Evolutionary conservation across 2,113 vertebrate genomes (phyloP), one percentile per base, ranked within the genome.

Genomic region (Xiphias gladius): DNA sequence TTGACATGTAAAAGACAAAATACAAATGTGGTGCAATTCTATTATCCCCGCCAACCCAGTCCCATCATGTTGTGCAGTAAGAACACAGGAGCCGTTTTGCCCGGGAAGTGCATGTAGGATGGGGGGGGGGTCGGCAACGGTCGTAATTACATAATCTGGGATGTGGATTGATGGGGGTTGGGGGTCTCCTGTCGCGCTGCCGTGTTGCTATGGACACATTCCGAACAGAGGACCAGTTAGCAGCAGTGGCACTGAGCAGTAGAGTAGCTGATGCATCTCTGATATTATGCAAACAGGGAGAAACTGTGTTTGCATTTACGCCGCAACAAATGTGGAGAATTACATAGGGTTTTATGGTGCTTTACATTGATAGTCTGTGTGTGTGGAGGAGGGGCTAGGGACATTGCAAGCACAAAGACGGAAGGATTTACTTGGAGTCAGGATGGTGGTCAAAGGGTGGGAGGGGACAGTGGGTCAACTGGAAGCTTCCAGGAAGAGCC

Each of bases 121-220:
- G 5, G 58, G 37, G 22, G 0, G 37, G 30, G 19, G 39, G 55
- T 61, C 19, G 4, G 80, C 78, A 81, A 71, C 28, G 7, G 65
- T 28, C n/a, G 35, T 89, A 86, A 92, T 92, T 89, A 83, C 83
- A 92, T 93, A 89, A 92, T 89, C 79, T 85, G 71, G 73, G 75
- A 83, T 76, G 83, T 6, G 52, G 59, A 73, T 61, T 4, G 67
- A 78, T 79, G 83, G 81, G 76, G 82, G 73, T 22, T 32, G 55
- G 69, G 79, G 76, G 50, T 75, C 65, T 83, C 43, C 32, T 37
- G 61, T 82, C 48, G 26, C 1, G 22, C 76, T 66, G 76, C 78
- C 12, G 65, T 74, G 85, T 92, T 90, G 89, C 87, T 73, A 88
- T 88, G 89, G 89, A 78, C 82, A 87, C 88, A 24, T 17, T 2